Evolutionary conservation across 2,797 vertebrate species (phyloP).

Genomic region (Oreochromis grahami): DNA sequence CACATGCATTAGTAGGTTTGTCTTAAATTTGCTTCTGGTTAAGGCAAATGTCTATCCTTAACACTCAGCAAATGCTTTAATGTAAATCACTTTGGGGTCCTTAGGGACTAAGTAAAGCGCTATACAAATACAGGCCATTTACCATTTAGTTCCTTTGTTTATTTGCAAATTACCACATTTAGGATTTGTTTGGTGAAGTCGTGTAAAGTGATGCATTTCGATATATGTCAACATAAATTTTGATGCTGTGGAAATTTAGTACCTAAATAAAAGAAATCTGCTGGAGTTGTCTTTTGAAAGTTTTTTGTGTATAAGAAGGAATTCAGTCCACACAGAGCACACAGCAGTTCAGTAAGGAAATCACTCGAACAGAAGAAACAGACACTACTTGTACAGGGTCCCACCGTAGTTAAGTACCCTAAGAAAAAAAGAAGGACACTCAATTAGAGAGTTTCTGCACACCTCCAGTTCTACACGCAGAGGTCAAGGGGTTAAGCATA

Average conservation of each 20-base stretch:
- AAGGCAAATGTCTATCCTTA: too few relatives aligned
- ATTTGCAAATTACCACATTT: not conserved
- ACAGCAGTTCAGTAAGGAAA: accelerated
- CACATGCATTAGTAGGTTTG: accelerated
- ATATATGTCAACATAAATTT: accelerated
- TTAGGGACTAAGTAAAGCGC: too few relatives aligned
- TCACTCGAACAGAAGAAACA: accelerated
- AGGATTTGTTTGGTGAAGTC: not conserved
- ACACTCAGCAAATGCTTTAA: too few relatives aligned
- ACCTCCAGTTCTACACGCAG: too few relatives aligned
- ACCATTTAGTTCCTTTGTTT: too few relatives aligned
- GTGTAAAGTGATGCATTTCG: accelerated
- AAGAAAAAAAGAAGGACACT: not conserved
- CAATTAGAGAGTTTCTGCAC: not conserved
- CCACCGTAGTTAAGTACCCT: accelerated
- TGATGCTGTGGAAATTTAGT: not conserved
- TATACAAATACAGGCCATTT: too few relatives aligned
- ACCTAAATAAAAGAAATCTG: not conserved
- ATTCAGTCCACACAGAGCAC: accelerated
- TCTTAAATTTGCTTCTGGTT: too few relatives aligned
- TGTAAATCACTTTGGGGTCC: too few relatives aligned
- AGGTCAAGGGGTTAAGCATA: too few relatives aligned
- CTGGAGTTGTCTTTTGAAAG: not conserved
- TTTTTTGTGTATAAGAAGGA: not conserved
- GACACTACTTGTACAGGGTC: not conserved